Evolutionary conservation across 2,888 invertebrate genomes (phyloP).

Genomic region (Diadegma fenestrale): DNA sequence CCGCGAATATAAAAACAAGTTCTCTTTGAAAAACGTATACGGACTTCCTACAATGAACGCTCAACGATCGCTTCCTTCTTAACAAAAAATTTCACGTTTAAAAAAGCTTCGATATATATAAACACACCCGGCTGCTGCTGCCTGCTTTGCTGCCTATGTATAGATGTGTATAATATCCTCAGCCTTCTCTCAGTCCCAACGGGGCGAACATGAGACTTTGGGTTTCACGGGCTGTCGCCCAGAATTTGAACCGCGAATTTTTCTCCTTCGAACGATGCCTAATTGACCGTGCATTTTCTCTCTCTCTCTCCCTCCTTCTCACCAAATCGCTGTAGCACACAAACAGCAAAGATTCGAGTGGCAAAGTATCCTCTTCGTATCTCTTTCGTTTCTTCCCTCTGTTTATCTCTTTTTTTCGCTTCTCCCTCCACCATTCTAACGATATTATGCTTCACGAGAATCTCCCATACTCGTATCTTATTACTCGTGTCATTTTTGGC

Average conservation of each 20-base stretch:
- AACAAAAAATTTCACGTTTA: constrained; percentile 40
- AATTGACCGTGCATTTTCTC: constrained; percentile 78
- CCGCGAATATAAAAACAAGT: constrained; percentile 50
- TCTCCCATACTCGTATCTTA: constrained; percentile 38
- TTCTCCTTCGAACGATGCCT: constrained; percentile 78
- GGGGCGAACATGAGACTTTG: constrained; percentile 80
- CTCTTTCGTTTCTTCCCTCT: constrained; percentile 2
- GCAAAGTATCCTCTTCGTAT: constrained; percentile 17
- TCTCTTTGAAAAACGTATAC: constrained; percentile 82
- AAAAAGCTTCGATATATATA: constrained; percentile 22
- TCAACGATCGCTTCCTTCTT: constrained; percentile 63
- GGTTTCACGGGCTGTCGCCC: constrained; percentile 83
- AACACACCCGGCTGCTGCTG: background rate
- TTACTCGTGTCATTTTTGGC: constrained; percentile 39
- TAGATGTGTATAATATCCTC: constrained; percentile 41
- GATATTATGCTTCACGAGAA: constrained; percentile 51
- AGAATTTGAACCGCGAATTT: constrained; percentile 81
- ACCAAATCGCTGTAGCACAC: background rate
- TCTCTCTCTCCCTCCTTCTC: background rate
- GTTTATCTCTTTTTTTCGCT: background rate
- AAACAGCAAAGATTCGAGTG: constrained; percentile 7
- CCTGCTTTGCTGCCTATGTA: background rate
- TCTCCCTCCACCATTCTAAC: constrained; percentile 48
- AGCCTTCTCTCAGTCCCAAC: constrained; percentile 63
- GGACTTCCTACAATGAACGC: constrained; percentile 73